Percentiles rank a stretch among this genome's conserved stretches.
Conservation (phyloP, 2,113 vertebrate genomes). For the Catharus bicknelli region DNA sequence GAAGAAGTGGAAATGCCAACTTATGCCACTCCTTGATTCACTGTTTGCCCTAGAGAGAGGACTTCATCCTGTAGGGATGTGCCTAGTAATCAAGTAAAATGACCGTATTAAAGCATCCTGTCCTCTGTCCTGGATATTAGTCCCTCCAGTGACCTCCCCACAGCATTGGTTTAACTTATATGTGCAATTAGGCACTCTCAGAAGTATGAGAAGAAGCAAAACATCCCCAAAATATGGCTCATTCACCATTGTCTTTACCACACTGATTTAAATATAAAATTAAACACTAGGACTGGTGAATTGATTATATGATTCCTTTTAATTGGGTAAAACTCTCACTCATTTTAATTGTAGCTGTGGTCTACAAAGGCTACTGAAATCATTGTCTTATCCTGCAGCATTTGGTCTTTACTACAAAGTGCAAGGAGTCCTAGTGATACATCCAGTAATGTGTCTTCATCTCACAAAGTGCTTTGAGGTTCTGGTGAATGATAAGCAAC, state of each 20-base stretch:
- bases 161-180: neutral
- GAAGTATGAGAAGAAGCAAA: neutral
- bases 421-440: neutral
- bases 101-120: neutral
- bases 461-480: slow-evolving; percentile 26
- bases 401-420: neutral
- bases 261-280: neutral
- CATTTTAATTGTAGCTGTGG: neutral
- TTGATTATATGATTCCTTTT: neutral
- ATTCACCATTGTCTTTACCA: neutral
- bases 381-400: neutral
- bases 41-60: neutral
- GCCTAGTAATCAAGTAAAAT: neutral
- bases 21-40: neutral
- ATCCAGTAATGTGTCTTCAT: neutral
- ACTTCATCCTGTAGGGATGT: neutral
- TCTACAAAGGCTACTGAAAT: neutral
- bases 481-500: slow-evolving; percentile 16
- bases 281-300: neutral
- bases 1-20: neutral
- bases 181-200: neutral
- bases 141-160: neutral
- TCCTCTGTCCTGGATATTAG: neutral
- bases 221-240: neutral
- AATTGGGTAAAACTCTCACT: neutral